These are phyloP conservation scores for Orthonyx spaldingii DNA, from an alignment of 2,113 vertebrate genomes.

Conservation along the genomic window DNA sequence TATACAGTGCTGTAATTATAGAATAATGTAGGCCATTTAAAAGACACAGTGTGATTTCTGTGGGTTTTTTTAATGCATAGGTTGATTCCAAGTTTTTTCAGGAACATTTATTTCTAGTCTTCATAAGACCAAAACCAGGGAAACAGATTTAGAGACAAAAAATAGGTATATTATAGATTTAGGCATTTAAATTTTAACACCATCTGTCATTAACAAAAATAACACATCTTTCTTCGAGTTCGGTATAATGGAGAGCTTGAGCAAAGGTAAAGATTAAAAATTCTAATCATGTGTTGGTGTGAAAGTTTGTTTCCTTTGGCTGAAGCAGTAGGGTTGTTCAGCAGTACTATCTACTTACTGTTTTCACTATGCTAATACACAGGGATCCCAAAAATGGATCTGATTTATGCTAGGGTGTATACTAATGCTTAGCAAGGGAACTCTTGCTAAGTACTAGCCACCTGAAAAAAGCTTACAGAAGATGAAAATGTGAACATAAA, in stretches of 20 bases:
- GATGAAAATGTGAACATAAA: fast-evolving
- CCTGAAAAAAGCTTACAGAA: background rate
- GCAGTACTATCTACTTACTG: background rate
- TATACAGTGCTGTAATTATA: background rate
- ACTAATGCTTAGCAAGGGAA: background rate
- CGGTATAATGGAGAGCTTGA: background rate
- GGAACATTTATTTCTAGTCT: background rate
- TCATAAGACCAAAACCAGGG: background rate
- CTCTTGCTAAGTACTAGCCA: background rate
- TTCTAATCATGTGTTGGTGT: background rate
- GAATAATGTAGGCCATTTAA: background rate
- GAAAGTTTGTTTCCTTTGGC: background rate
- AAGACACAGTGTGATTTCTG: background rate
- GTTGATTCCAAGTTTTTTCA: background rate
- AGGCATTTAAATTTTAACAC: background rate
- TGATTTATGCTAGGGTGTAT: background rate
- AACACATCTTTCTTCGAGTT: background rate
- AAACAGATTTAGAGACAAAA: background rate
- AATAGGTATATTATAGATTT: background rate
- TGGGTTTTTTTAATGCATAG: background rate
- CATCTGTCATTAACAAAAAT: background rate
- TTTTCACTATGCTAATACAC: background rate
- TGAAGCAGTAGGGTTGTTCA: background rate
- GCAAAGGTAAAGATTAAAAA: background rate
- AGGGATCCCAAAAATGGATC: fast-evolving